Conservation (phyloP, 2,113 vertebrate genomes). For the Mesitornis unicolor region DNA sequence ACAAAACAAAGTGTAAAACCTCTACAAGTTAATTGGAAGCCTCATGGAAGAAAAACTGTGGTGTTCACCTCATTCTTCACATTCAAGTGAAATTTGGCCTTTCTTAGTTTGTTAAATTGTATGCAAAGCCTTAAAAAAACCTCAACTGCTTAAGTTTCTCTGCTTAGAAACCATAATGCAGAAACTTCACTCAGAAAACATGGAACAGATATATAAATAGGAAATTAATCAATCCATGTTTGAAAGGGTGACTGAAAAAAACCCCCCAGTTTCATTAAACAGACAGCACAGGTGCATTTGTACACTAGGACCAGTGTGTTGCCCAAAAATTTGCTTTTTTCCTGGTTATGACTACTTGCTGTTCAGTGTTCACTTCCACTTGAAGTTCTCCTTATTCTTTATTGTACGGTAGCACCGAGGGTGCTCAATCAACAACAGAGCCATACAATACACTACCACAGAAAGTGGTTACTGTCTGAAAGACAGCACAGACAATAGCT, state of each 20-base stretch:
- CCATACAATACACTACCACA: background rate
- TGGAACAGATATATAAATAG: background rate
- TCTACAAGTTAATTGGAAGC: background rate
- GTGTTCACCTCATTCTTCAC: background rate
- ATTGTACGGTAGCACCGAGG: background rate
- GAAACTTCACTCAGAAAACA: background rate
- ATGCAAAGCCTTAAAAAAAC: background rate
- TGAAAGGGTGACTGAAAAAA: background rate
- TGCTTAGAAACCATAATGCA: background rate
- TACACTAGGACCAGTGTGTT: accelerated
- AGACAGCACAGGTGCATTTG: background rate
- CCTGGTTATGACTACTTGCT: background rate
- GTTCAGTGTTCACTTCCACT: background rate
- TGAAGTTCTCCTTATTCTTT: background rate
- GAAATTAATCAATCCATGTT: background rate
- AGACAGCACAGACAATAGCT: background rate
- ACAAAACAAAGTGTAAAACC: background rate
- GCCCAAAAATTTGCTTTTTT: background rate
- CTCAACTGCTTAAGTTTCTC: background rate
- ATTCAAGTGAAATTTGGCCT: background rate
- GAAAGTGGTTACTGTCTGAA: background rate
- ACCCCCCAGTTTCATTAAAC: background rate
- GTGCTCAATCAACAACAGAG: background rate
- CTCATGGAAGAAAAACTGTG: background rate
- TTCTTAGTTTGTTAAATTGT: background rate